Base-by-base conservation (phyloP, 2,113 vertebrate species). In the Oophaga pumilio region DNA sequence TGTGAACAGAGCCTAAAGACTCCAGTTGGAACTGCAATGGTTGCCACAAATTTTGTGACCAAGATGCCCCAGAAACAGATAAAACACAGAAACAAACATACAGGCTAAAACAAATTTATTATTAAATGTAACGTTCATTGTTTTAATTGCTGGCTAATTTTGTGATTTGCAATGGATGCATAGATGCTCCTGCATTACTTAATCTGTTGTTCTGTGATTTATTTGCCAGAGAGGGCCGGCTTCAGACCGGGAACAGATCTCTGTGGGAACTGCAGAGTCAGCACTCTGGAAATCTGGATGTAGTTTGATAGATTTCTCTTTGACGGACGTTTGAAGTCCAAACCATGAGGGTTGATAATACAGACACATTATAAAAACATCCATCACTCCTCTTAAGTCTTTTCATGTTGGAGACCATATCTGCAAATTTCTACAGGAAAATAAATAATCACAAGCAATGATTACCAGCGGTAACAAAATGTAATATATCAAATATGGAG, bases 221-320 rank as follows among this genome's bases (percentile, higher is more conserved):
- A 28, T 28, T 10, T 76, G 18, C 10, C 49, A n/a, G 49, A 24
- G 49, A 0, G 33, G 10, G 20, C 43, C n/a, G 74, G 10, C 5
- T 52, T 22, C 43, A n/a, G 18, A 76, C 20, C 1, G 53, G 71
- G 20, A 74, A 22, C 33, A 49, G 71, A 74, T 49, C 33, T 50
- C 71, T 74, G 71, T 73, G 18, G 66, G 28, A 74, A 74, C 33
- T 74, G 43, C 43, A 22, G 5, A 10, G 43, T 74, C 71, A 73
- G 69, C 69, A 73, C 69, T 73, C 69, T 17, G 17, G 18, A 74
- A 74, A 74, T 74, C 71, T 74, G 71, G 71, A 74, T 74, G 71
- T 22, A 74, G 33, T 74, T 74, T 74, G 15, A 43, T 28, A 71
- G 69, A 73, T 73, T 73, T 73, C 22, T 22, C 6, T 50, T 73